phyloP scores from a whole-genome alignment of 2,797 vertebrate genomes.

The Eleutherodactylus coqui region DNA sequence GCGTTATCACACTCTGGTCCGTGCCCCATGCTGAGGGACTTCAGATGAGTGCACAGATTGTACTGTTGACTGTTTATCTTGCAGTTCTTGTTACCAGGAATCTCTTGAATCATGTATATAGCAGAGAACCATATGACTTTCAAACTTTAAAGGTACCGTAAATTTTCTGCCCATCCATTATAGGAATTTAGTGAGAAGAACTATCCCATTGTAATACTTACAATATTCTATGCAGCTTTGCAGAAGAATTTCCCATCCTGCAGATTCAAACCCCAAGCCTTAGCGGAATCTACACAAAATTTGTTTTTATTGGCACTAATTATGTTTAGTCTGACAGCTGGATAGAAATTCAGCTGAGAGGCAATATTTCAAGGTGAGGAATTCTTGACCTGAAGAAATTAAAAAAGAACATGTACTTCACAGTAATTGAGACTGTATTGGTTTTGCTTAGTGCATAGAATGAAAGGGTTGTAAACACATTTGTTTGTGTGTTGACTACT shows the following conservation, averaged over 20 bases:
- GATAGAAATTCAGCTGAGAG: slow-evolving; percentile 60
- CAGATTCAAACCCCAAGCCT: slow-evolving; percentile 47
- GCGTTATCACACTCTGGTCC: not conserved
- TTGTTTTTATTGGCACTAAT: slow-evolving; percentile 62
- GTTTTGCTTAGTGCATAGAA: slow-evolving; percentile 18
- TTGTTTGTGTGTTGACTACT: slow-evolving; percentile 19
- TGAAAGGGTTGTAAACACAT: slow-evolving; percentile 10
- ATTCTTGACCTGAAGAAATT: slow-evolving; percentile 59
- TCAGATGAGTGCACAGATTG: slow-evolving; percentile 12
- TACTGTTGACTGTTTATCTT: slow-evolving; percentile 22
- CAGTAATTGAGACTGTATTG: slow-evolving; percentile 41
- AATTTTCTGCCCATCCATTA: slow-evolving; percentile 21
- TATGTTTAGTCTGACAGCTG: slow-evolving; percentile 63
- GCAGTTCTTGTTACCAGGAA: not conserved
- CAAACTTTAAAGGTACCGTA: slow-evolving; percentile 32
- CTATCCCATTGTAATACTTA: slow-evolving; percentile 50
- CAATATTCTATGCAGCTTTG: slow-evolving; percentile 31
- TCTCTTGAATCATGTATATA: slow-evolving; percentile 19
- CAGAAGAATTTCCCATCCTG: slow-evolving; percentile 57
- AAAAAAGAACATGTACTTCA: slow-evolving; percentile 43
- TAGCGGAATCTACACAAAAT: slow-evolving; percentile 54
- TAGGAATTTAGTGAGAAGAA: slow-evolving; percentile 45
- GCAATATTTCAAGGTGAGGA: slow-evolving; percentile 62
- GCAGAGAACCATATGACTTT: slow-evolving; percentile 16
- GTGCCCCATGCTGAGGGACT: not conserved